A percentile compares a stretch with the other conserved stretches of the same genome.
phyloP scores from a whole-genome alignment of 1,140 invertebrate species.

The Hirudo medicinalis region DNA sequence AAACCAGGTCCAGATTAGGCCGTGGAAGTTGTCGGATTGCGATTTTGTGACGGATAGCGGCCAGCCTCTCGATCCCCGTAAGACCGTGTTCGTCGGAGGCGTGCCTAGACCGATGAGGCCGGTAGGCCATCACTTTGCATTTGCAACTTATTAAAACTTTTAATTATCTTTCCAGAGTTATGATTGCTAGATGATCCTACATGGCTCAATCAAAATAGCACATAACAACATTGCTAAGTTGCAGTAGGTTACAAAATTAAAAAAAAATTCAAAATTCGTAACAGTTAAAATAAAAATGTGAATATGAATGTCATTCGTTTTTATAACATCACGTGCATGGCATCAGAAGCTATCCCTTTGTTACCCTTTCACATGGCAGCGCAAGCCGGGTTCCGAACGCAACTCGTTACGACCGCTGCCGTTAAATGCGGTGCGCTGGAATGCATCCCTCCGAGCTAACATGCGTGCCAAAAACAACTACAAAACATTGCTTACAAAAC shows the following conservation, averaged over 20 bases:
- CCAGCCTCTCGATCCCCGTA: constrained; percentile 89
- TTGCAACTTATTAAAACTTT: neutral
- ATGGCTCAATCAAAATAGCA: neutral
- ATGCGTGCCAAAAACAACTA: too few species aligned
- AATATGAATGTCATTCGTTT: neutral
- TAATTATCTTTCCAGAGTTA: neutral
- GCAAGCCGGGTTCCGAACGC: too few species aligned
- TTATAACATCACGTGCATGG: neutral
- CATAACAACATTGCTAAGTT: neutral
- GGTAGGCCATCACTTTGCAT: constrained; percentile 44
- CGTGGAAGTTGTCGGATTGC: constrained; percentile 92
- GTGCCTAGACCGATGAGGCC: constrained; percentile 94
- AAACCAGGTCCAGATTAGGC: constrained; percentile 80
- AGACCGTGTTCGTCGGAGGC: constrained; percentile 98
- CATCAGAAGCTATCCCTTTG: too few species aligned
- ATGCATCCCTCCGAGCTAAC: too few species aligned
- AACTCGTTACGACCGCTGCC: too few species aligned
- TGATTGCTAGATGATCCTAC: neutral
- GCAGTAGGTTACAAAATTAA: neutral
- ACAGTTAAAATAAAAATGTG: too few species aligned
- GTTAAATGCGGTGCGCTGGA: too few species aligned
- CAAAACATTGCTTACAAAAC: too few species aligned
- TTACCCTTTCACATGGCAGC: too few species aligned
- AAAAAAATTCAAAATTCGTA: too few species aligned
- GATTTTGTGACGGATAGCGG: constrained; percentile 95